A percentile compares a stretch with the other conserved stretches of the same genome.
These are phyloP conservation scores for Ctenochaetus hawaiiensis DNA, from an alignment of 2,797 vertebrate genomes.

Conservation along the genomic window DNA sequence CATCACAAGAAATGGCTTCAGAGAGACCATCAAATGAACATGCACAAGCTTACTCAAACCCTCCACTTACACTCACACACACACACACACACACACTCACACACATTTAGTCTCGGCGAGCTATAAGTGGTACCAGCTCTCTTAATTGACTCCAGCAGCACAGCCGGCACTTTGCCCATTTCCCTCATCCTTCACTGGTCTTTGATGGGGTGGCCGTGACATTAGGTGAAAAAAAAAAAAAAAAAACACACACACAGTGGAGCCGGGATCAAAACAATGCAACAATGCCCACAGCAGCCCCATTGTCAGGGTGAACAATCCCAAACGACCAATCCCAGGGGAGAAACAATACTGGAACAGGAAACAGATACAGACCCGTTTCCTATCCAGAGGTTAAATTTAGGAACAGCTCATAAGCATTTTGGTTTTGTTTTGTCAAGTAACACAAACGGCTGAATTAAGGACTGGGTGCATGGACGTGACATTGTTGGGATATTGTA, in stretches of 20 bases:
- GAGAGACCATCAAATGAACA: too few relatives aligned
- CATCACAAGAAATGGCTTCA: too few relatives aligned
- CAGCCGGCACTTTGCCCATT: slow-evolving; percentile 36
- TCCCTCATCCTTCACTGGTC: slow-evolving; percentile 40
- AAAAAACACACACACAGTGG: slow-evolving; percentile 25
- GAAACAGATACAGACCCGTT: slow-evolving; percentile 80
- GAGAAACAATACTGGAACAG: slow-evolving; percentile 75
- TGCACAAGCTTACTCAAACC: too few relatives aligned
- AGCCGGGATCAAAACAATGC: slow-evolving; percentile 71
- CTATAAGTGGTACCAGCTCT: slow-evolving; percentile 31
- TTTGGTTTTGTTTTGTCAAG: slow-evolving; percentile 45
- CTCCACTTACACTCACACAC: not conserved
- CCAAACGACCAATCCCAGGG: slow-evolving; percentile 58
- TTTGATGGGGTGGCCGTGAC: slow-evolving; percentile 64
- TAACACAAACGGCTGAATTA: slow-evolving; percentile 51
- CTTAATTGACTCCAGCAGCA: slow-evolving; percentile 49
- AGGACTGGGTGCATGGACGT: slow-evolving; percentile 22
- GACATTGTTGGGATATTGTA: slow-evolving; percentile 65
- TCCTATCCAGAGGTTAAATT: slow-evolving; percentile 80
- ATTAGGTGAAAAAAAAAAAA: slow-evolving; percentile 35
- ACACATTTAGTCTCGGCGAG: not conserved
- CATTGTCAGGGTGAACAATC: slow-evolving; percentile 83
- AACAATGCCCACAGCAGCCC: slow-evolving; percentile 77
- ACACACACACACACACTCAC: not conserved
- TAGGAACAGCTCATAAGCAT: slow-evolving; percentile 49